A percentile compares a stretch with the other conserved stretches of the same genome.
These are phyloP conservation scores for Anthrax anthrax DNA, from an alignment of 2,888 invertebrate genomes.

Conservation along the genomic window DNA sequence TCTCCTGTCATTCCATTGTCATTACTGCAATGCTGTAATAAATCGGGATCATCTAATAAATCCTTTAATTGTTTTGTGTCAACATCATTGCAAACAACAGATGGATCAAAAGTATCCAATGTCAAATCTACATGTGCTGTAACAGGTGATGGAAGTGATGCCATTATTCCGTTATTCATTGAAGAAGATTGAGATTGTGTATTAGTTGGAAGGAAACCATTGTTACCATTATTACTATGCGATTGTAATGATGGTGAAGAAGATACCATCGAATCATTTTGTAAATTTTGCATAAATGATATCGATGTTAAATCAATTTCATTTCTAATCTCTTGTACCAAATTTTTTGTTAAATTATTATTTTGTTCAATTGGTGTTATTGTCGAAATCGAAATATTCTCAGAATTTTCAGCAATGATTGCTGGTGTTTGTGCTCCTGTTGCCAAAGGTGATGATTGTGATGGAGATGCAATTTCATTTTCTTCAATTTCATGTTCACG, in stretches of 20 bases:
- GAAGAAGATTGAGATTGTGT: not conserved
- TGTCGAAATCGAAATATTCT: not conserved
- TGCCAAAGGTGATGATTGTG: slow-evolving; percentile 1
- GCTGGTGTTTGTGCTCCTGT: slow-evolving; percentile 10
- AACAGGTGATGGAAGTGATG: not conserved
- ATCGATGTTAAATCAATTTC: slow-evolving; percentile 10
- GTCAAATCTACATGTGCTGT: not conserved
- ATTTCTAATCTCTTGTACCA: slow-evolving; percentile 15
- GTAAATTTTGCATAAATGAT: slow-evolving; percentile 12
- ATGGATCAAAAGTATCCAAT: slow-evolving; percentile 15
- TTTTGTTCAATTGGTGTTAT: too few species aligned
- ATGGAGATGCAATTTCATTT: slow-evolving; percentile 6
- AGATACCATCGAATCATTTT: slow-evolving; percentile 6
- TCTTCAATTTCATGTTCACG: slow-evolving; percentile 16
- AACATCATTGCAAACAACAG: slow-evolving; percentile 13
- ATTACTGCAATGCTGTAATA: slow-evolving; percentile 28
- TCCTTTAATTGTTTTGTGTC: slow-evolving; percentile 31
- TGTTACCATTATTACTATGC: not conserved
- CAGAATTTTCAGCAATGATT: slow-evolving; percentile 11
- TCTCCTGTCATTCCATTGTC: slow-evolving; percentile 34
- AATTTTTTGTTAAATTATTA: slow-evolving; percentile 16
- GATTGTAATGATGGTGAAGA: slow-evolving; percentile 20
- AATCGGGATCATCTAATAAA: slow-evolving; percentile 28
- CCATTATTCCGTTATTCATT: not conserved
- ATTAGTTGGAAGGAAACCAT: not conserved